Conservation (phyloP, 2,888 invertebrate species). For the Cephalotes varians region DNA sequence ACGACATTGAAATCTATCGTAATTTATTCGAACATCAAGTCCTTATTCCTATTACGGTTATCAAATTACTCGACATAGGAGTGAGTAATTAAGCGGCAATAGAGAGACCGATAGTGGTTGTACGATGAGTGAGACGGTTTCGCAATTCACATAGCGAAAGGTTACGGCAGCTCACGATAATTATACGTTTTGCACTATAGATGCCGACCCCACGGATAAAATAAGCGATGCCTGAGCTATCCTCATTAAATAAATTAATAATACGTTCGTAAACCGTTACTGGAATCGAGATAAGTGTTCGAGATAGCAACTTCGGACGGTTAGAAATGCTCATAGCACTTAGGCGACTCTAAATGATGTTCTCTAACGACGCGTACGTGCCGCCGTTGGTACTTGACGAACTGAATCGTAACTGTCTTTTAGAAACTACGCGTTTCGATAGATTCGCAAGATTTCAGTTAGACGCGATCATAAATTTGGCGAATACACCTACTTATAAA, state of each 20-base stretch:
- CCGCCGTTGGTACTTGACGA: constrained; percentile 21
- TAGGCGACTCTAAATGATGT: constrained; percentile 23
- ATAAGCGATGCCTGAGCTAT: constrained; percentile 61
- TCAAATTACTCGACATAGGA: constrained; percentile 54
- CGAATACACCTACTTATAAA: too few relatives aligned
- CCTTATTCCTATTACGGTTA: background rate
- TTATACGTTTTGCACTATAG: constrained; percentile 64
- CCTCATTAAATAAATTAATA: constrained; percentile 73
- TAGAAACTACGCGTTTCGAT: constrained; percentile 6
- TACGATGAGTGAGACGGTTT: constrained; percentile 71
- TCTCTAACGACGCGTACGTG: constrained; percentile 34
- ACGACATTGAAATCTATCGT: background rate
- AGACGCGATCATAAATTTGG: background rate
- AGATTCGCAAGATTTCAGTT: constrained; percentile 21
- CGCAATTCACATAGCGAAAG: constrained; percentile 70
- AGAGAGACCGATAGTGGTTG: constrained; percentile 65
- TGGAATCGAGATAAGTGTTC: constrained; percentile 55
- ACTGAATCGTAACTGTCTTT: constrained; percentile 10
- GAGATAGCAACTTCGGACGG: constrained; percentile 26
- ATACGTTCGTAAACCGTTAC: constrained; percentile 55
- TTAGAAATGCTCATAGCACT: constrained; percentile 26
- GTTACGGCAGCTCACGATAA: constrained; percentile 67
- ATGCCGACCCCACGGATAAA: constrained; percentile 32
- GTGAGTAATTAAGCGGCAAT: constrained; percentile 68
- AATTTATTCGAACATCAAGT: background rate